phyloP scores from a whole-genome alignment of 1,140 invertebrate genomes.

The Rhagoletis pomonella region DNA sequence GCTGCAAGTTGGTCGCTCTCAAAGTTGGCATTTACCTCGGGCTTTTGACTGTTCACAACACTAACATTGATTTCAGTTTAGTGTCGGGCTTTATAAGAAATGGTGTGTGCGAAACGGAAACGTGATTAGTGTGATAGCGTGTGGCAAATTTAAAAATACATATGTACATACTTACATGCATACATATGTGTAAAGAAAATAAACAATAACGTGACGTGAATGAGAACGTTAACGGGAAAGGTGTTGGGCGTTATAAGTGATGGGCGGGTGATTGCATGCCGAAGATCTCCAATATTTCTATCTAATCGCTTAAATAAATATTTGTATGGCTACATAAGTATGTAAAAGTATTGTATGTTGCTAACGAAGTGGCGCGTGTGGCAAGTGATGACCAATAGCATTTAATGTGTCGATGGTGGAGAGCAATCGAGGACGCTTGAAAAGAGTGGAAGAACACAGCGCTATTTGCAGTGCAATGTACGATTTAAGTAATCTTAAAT shows the following conservation, averaged over 20 bases:
- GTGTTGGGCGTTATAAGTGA: neutral
- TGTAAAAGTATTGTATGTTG: no score
- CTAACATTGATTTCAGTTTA: conserved; percentile 27
- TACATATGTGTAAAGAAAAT: neutral
- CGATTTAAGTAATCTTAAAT: neutral
- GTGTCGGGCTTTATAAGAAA: conserved; percentile 28
- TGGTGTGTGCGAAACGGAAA: conserved; percentile 26
- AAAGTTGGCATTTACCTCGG: neutral
- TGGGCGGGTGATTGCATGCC: neutral
- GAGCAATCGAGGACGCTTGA: neutral
- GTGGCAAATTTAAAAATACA: neutral
- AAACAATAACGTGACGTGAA: conserved; percentile 1
- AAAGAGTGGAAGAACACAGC: neutral
- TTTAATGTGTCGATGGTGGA: conserved; percentile 8
- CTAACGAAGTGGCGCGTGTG: neutral
- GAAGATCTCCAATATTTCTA: neutral
- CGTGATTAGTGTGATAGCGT: neutral
- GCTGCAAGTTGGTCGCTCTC: neutral
- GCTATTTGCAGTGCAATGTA: neutral
- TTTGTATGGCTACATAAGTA: no score
- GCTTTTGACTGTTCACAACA: neutral
- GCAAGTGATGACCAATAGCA: conserved; percentile 1
- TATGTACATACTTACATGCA: no score
- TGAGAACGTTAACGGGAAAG: neutral
- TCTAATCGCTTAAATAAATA: neutral